phyloP scores from a whole-genome alignment of 2,113 vertebrate genomes.

The Isichthys henryi region DNA sequence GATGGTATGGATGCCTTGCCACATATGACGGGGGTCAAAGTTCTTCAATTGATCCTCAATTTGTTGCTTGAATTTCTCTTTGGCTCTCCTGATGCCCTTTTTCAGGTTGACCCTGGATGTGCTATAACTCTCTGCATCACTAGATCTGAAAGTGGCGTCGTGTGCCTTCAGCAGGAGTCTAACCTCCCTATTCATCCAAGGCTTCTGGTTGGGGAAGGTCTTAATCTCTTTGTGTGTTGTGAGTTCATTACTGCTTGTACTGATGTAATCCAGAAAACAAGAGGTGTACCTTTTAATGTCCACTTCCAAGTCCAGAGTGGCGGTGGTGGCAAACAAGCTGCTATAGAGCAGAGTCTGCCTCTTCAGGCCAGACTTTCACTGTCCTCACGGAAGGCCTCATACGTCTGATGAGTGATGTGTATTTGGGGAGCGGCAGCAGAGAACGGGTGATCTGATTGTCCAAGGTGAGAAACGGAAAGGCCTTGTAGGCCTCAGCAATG shows the following conservation, averaged over 20 bases:
- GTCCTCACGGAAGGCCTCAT: background rate
- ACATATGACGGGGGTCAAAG: too few species aligned
- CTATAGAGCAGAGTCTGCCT: background rate
- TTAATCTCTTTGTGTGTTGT: background rate
- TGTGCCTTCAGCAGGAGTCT: background rate
- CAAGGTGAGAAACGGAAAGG: background rate
- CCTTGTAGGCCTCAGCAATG: background rate
- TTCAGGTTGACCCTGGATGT: background rate
- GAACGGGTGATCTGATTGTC: slow-evolving; percentile 1
- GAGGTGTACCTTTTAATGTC: background rate
- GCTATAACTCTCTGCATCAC: background rate
- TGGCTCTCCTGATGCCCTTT: background rate
- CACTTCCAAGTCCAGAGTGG: background rate
- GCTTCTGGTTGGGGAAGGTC: background rate
- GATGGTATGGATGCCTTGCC: background rate
- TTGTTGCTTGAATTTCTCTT: background rate
- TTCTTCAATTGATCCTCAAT: background rate
- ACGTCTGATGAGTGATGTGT: background rate
- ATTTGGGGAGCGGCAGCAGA: background rate
- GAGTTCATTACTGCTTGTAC: background rate
- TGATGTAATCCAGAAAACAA: background rate
- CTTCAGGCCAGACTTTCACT: background rate
- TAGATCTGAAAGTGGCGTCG: too few species aligned
- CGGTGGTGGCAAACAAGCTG: background rate
- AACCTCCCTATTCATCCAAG: slow-evolving; percentile 3